A percentile compares a stretch with the other conserved stretches of the same genome.
These are phyloP conservation scores for Epinephelus lanceolatus DNA, from an alignment of 2,113 vertebrate species.

Conservation along the genomic window DNA sequence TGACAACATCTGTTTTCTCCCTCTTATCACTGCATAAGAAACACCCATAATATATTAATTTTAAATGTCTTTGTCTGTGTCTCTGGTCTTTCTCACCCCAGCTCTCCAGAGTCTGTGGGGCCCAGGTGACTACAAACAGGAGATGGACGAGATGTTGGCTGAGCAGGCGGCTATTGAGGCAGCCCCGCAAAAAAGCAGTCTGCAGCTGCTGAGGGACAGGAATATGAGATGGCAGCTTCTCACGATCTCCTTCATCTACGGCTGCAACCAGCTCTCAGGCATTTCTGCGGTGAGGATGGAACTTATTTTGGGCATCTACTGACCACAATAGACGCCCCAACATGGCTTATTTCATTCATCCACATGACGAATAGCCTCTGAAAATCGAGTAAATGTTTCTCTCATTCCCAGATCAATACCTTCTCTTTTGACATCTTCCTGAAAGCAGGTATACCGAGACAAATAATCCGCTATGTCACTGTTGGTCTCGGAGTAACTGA, in stretches of 20 bases:
- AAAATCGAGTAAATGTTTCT: background rate
- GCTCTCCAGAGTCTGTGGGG: slow-evolving; percentile 86
- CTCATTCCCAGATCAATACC: slow-evolving; percentile 80
- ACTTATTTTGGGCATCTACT: background rate
- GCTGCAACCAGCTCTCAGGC: slow-evolving; percentile 87
- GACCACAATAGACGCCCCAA: too few relatives aligned
- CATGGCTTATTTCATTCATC: background rate
- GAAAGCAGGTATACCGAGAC: slow-evolving; percentile 80
- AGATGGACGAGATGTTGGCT: slow-evolving; percentile 87
- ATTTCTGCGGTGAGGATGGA: slow-evolving; percentile 84
- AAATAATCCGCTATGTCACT: slow-evolving; percentile 85
- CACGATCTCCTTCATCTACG: slow-evolving; percentile 81
- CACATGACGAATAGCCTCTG: too few relatives aligned
- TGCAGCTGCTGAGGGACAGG: slow-evolving; percentile 83
- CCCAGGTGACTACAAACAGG: slow-evolving; percentile 78
- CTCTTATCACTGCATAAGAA: background rate
- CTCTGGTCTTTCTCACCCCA: slow-evolving; percentile 33
- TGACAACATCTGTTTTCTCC: background rate
- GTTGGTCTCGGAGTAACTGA: slow-evolving; percentile 84
- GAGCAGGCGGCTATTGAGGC: slow-evolving; percentile 83
- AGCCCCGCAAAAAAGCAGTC: slow-evolving; percentile 56
- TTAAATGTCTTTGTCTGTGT: background rate
- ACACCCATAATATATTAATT: background rate
- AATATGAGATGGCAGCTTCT: slow-evolving; percentile 84
- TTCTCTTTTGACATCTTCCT: slow-evolving; percentile 87